Evolutionary conservation across 2,113 vertebrate species (phyloP).

Genomic region (Corydoras sp.): DNA sequence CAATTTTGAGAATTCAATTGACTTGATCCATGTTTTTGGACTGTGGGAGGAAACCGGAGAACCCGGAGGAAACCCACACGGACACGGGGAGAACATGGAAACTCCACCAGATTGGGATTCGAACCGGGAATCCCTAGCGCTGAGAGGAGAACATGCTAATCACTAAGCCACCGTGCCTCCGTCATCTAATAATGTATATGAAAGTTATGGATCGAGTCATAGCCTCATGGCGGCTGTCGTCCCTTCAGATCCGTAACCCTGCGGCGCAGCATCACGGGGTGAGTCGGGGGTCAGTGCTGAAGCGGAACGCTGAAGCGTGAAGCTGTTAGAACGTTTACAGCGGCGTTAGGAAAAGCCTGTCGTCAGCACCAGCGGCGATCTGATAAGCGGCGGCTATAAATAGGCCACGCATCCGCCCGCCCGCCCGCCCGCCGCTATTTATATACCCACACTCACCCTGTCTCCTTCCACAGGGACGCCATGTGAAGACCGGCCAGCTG

Average conservation of each 20-base stretch:
- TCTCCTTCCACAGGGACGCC: constrained; percentile 69
- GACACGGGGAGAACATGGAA: too few species aligned
- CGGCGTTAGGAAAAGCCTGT: constrained; percentile 1
- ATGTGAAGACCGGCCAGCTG: constrained; percentile 88
- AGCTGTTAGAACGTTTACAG: not conserved
- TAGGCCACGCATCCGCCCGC: constrained; percentile 27
- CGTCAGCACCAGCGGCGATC: not conserved
- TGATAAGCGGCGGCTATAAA: constrained; percentile 12
- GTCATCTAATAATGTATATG: not conserved
- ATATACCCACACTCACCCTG: not conserved
- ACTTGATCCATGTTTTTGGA: too few species aligned
- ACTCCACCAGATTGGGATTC: too few species aligned
- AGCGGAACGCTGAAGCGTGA: not conserved
- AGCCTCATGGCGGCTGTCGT: too few species aligned
- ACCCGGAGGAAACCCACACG: too few species aligned
- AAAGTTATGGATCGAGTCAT: too few species aligned
- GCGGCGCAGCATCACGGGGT: not conserved
- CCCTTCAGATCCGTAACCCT: too few species aligned
- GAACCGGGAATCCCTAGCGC: too few species aligned
- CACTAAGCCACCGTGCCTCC: not conserved
- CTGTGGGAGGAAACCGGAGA: too few species aligned
- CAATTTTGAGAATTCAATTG: too few species aligned
- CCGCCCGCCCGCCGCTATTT: constrained; percentile 20
- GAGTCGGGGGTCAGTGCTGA: constrained; percentile 1
- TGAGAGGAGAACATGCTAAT: too few species aligned